Conservation (phyloP, 1,140 invertebrate genomes). For the Sycobia sp. region DNA sequence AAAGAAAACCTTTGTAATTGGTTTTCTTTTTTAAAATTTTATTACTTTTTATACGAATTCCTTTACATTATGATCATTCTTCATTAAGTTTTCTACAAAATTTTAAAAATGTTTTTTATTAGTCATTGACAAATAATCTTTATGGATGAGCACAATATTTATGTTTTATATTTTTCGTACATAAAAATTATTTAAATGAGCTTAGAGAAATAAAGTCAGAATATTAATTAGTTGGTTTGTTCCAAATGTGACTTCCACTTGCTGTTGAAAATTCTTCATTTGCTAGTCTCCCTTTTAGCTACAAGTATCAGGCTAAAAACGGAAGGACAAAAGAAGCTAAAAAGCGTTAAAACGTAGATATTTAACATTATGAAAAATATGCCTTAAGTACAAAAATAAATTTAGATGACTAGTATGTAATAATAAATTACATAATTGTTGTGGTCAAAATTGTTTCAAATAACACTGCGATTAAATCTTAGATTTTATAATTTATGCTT, state of each 20-base stretch:
- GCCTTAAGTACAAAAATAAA: conserved; percentile 37
- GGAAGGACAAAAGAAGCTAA: conserved; percentile 6
- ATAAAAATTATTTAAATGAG: conserved; percentile 8
- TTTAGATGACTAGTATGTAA: conserved; percentile 31
- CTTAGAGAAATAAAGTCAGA: conserved; percentile 10
- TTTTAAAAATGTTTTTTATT: conserved; percentile 1
- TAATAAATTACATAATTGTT: conserved; percentile 26
- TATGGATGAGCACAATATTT: conserved; percentile 22
- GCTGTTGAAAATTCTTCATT: conserved; percentile 23
- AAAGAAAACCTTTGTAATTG: conserved; percentile 1
- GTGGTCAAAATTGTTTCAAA: conserved; percentile 13
- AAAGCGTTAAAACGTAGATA: conserved; percentile 25
- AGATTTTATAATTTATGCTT: conserved; percentile 13
- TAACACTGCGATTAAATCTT: neutral
- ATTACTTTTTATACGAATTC: conserved; percentile 25
- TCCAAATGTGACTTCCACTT: conserved; percentile 26
- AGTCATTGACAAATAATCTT: neutral
- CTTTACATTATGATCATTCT: conserved; percentile 14
- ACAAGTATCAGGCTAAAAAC: too few relatives aligned
- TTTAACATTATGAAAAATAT: conserved; percentile 24
- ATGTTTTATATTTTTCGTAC: neutral
- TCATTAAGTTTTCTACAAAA: conserved; percentile 9
- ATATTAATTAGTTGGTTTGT: conserved; percentile 21
- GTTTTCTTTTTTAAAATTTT: conserved; percentile 9
- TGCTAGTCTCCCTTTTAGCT: conserved; percentile 22